Evolutionary conservation across 2,797 vertebrate genomes (phyloP).

Genomic region (Scolopax bukidnonensis): DNA sequence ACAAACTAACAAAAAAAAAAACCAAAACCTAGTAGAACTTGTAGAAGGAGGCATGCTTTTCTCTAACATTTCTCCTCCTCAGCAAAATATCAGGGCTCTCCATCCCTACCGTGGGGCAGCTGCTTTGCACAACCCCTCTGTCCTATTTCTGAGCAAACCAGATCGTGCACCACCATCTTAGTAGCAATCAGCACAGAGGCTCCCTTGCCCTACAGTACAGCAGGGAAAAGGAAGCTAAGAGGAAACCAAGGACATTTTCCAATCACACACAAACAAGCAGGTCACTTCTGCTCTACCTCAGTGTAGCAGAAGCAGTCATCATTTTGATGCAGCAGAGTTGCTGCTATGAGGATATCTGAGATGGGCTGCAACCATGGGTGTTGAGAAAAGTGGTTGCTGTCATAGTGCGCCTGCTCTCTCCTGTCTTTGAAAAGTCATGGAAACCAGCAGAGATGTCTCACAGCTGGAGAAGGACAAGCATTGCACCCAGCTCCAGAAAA

Average conservation of each 20-base stretch:
- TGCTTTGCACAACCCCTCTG: not conserved
- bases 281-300: not conserved
- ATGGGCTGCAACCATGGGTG: not conserved
- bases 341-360: not conserved
- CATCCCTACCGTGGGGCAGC: accelerated
- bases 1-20: no score
- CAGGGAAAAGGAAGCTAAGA: not conserved
- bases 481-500: not conserved
- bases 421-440: not conserved
- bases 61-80: not conserved
- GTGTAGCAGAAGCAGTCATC: not conserved
- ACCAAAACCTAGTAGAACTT: not conserved
- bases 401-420: accelerated
- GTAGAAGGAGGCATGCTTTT: not conserved
- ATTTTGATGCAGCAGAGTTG: not conserved
- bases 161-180: not conserved
- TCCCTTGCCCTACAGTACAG: not conserved
- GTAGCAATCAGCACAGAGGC: accelerated
- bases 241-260: not conserved
- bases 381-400: not conserved
- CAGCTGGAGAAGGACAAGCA: not conserved
- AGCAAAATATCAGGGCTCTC: not conserved
- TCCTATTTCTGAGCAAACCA: not conserved
- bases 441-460: not conserved
- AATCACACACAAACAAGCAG: not conserved